Conservation (phyloP, 2,113 vertebrate genomes). For the Eurypyga helias region DNA sequence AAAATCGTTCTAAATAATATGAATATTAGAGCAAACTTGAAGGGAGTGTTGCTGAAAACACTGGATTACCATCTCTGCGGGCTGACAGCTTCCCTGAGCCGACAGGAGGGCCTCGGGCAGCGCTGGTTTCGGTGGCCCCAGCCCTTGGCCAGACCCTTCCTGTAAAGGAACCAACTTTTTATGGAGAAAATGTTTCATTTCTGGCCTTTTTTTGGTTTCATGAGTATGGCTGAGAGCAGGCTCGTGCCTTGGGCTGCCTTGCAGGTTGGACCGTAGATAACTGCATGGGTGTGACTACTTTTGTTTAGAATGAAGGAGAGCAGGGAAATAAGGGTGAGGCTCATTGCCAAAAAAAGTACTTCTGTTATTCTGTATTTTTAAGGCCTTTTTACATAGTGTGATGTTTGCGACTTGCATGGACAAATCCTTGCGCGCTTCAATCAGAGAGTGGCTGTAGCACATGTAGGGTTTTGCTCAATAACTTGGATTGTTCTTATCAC, state of each 20-base stretch:
- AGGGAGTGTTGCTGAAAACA: background rate
- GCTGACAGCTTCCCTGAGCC: background rate
- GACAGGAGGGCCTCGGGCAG: background rate
- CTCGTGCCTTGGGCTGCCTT: background rate
- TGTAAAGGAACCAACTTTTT: background rate
- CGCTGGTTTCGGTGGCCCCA: background rate
- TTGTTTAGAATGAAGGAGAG: background rate
- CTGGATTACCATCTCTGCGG: background rate
- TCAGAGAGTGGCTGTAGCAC: background rate
- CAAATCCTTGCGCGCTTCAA: background rate
- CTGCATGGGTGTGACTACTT: background rate
- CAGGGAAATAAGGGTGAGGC: background rate
- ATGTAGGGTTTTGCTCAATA: background rate
- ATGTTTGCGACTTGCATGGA: background rate
- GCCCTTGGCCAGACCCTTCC: background rate
- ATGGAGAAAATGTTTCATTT: background rate
- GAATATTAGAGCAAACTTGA: background rate
- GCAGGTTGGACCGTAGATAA: background rate
- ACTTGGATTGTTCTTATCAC: rapidly evolving
- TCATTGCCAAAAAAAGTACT: too few species aligned
- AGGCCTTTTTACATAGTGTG: rapidly evolving
- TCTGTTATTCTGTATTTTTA: background rate
- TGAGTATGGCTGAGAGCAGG: background rate
- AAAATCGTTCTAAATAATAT: background rate
- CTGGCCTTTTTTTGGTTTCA: background rate